Conservation (phyloP, 2,888 invertebrate genomes). For the Stictocephala bisonia region DNA sequence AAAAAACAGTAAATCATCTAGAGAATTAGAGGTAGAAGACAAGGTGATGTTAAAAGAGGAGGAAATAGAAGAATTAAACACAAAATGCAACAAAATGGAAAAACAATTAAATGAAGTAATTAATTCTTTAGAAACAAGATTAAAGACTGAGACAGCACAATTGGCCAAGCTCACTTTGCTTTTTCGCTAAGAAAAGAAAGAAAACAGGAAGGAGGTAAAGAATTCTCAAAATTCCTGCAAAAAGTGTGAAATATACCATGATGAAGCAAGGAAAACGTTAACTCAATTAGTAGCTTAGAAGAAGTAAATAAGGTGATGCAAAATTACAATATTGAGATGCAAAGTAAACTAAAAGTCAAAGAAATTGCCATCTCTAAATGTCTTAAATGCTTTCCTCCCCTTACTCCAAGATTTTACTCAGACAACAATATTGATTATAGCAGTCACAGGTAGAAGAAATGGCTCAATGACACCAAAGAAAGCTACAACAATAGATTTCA, state of each 20-base stretch:
- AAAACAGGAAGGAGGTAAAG: neutral
- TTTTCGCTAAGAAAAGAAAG: neutral
- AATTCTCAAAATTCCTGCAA: neutral
- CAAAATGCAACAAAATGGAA: neutral
- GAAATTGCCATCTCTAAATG: neutral
- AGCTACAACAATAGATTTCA: neutral
- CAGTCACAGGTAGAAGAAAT: neutral
- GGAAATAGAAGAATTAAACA: too few species aligned
- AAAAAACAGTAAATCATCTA: conserved; percentile 1
- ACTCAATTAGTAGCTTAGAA: neutral
- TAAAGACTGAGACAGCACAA: neutral
- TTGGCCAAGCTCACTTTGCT: neutral
- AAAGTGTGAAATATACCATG: neutral
- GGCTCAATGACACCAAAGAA: neutral
- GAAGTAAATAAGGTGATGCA: neutral
- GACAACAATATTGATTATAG: neutral
- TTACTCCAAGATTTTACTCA: neutral
- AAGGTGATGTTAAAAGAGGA: neutral
- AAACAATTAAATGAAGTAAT: conserved; percentile 3
- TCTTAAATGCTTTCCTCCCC: neutral
- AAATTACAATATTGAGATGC: neutral
- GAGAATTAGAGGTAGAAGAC: too few species aligned
- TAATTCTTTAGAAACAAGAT: neutral
- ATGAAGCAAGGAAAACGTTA: neutral
- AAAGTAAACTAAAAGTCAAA: neutral